Percentiles rank a stretch among this genome's conserved stretches.
Evolutionary conservation across 2,888 invertebrate species (phyloP).

Genomic region (Endomychus coccineus): DNA sequence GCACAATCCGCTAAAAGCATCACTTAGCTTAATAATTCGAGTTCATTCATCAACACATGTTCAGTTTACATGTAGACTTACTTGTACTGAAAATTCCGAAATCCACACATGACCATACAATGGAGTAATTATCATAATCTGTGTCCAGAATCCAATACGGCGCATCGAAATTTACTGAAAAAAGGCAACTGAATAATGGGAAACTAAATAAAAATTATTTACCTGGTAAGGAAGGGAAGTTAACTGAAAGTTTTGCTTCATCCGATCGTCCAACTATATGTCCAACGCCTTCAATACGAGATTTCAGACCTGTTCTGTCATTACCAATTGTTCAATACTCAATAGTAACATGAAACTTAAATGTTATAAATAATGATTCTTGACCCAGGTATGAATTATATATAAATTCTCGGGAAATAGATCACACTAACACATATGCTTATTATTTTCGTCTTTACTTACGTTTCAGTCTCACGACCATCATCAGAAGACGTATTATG

Average conservation of each 20-base stretch:
- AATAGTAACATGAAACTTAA: too few relatives aligned
- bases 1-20: too few relatives aligned
- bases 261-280: slow-evolving; percentile 46
- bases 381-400: too few relatives aligned
- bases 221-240: slow-evolving; percentile 56
- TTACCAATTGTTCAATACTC: too few relatives aligned
- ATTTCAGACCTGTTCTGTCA: slow-evolving; percentile 50
- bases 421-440: too few relatives aligned
- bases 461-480: too few relatives aligned
- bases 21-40: slow-evolving; percentile 3
- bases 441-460: too few relatives aligned
- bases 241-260: slow-evolving; percentile 54
- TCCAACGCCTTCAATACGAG: slow-evolving; percentile 53
- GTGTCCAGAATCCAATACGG: slow-evolving; percentile 60
- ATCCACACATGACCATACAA: slow-evolving; percentile 57
- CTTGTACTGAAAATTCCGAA: slow-evolving; percentile 50
- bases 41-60: slow-evolving; percentile 21
- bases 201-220: slow-evolving; percentile 26
- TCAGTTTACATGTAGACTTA: slow-evolving; percentile 40
- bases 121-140: slow-evolving; percentile 54
- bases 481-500: too few relatives aligned
- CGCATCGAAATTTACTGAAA: slow-evolving; percentile 46
- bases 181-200: slow-evolving; percentile 7
- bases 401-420: too few relatives aligned
- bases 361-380: too few relatives aligned